Evolutionary conservation across 2,113 vertebrate genomes (phyloP).

Genomic region (Nibea coibor): DNA sequence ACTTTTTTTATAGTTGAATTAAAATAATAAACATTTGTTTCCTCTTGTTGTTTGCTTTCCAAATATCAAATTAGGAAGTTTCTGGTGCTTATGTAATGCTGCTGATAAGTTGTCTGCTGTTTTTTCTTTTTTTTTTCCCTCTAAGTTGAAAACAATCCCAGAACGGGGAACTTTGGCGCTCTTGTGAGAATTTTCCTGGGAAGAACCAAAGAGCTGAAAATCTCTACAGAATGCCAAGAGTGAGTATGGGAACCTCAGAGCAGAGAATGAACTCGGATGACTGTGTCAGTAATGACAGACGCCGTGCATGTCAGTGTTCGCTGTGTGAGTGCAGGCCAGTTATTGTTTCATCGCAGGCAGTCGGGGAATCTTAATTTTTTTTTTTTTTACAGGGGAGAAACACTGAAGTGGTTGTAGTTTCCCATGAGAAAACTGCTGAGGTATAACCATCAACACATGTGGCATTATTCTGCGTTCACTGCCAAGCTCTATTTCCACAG

Average conservation of each 20-base stretch:
- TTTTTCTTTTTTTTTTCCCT: background rate
- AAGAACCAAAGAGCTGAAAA: slow-evolving; percentile 98
- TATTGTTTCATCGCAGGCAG: slow-evolving; percentile 33
- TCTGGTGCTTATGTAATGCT: background rate
- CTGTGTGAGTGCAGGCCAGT: slow-evolving; percentile 6
- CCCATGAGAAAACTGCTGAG: slow-evolving; percentile 59
- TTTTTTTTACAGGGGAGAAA: slow-evolving; percentile 5
- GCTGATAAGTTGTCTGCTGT: slow-evolving; percentile 5
- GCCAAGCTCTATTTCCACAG: slow-evolving; percentile 40
- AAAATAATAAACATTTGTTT: background rate
- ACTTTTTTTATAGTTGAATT: background rate
- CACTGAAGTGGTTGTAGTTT: slow-evolving; percentile 37
- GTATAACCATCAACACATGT: slow-evolving; percentile 62
- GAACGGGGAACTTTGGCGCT: slow-evolving; percentile 93
- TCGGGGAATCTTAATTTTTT: slow-evolving; percentile 7
- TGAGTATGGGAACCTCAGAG: slow-evolving; percentile 82
- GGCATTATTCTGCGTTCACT: slow-evolving; percentile 22
- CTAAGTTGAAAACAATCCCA: slow-evolving; percentile 96
- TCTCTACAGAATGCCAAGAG: slow-evolving; percentile 99
- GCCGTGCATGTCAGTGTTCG: background rate
- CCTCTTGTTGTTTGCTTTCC: background rate
- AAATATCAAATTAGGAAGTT: background rate
- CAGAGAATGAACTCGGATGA: slow-evolving; percentile 3
- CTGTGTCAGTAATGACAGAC: slow-evolving; percentile 7
- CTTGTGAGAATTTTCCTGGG: slow-evolving; percentile 95